Base-by-base conservation (phyloP, 1,140 invertebrate species). In the Polypedilum vanderplanki region DNA sequence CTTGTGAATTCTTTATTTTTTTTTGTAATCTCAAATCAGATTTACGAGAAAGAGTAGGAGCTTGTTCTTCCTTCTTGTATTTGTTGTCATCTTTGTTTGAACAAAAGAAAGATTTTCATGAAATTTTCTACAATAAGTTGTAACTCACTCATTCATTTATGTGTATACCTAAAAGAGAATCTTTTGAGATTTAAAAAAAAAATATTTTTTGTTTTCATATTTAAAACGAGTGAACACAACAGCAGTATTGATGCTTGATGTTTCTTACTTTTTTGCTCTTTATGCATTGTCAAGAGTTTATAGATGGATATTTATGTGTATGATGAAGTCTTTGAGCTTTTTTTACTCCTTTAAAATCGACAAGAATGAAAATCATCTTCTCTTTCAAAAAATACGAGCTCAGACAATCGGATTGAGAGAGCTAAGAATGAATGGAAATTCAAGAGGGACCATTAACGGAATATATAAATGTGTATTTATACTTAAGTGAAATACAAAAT, bases 401-500 rank as follows among this genome's bases (percentile, higher is more conserved):
- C 24, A 33, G n/a, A 57, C 46, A 57, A 57, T 57, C 46, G 46
- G 46, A 57, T 57, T n/a, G 12, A n/a, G 12, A 10, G 41, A 57
- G 12, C 12, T n/a, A 57, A 57, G 46, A 57, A 57, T 57, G n/a
- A 12, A 57, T 57, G 46, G 46, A 57, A 57, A 57, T n/a, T 57
- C 46, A 57, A 57, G 46, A 57, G 46, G 46, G 46, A 57, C 46
- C 46, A 57, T 57, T 57, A 57, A 57, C 46, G 5, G 46, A 57
- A 57, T 57, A n/a, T 57, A 57, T 57, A 15, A n/a, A 57, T 57
- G 46, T 57, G 46, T 57, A n/a, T n/a, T 57, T 33, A 33, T 57
- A 15, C n/a, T n/a, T 15, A 57, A 57, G 46, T 33, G 24, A 33
- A 33, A 33, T 5, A 3, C 24, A 33, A 33, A 33, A 33, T 57